These are phyloP conservation scores for Sinella curviseta DNA, from an alignment of 1,140 invertebrate species.

Conservation along the genomic window DNA sequence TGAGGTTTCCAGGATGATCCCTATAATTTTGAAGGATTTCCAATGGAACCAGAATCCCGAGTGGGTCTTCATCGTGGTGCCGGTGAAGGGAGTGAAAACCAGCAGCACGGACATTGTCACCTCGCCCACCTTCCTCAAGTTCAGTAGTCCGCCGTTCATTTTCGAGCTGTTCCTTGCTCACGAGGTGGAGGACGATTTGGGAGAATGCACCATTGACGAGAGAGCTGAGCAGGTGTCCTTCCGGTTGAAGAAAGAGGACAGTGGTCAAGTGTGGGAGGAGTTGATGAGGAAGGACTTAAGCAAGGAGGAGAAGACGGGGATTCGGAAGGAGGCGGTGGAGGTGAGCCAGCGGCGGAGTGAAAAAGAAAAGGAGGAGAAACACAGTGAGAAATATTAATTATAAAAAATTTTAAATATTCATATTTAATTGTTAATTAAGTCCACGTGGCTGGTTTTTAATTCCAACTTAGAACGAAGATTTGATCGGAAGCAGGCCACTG, in stretches of 20 bases:
- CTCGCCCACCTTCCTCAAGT: neutral
- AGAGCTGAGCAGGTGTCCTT: neutral
- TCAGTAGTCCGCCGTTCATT: neutral
- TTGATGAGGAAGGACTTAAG: neutral
- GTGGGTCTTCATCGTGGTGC: neutral
- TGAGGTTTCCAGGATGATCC: too few relatives aligned
- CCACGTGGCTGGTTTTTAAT: too few relatives aligned
- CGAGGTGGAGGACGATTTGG: neutral
- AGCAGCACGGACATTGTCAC: neutral
- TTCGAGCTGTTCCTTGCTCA: neutral
- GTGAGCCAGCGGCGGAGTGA: neutral
- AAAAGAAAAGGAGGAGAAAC: neutral
- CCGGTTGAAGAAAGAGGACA: neutral
- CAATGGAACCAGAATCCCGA: neutral
- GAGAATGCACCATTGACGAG: neutral
- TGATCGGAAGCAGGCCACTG: constrained; percentile 43
- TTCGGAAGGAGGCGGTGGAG: neutral
- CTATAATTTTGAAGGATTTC: neutral
- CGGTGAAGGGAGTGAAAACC: neutral
- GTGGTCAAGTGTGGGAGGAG: neutral
- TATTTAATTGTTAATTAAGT: neutral
- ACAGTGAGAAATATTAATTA: neutral
- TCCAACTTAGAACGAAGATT: constrained; percentile 40
- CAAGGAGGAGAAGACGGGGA: constrained; percentile 1
- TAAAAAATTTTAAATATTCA: neutral